phyloP scores from a whole-genome alignment of 2,888 invertebrate genomes.

The Plagodis pulveraria region DNA sequence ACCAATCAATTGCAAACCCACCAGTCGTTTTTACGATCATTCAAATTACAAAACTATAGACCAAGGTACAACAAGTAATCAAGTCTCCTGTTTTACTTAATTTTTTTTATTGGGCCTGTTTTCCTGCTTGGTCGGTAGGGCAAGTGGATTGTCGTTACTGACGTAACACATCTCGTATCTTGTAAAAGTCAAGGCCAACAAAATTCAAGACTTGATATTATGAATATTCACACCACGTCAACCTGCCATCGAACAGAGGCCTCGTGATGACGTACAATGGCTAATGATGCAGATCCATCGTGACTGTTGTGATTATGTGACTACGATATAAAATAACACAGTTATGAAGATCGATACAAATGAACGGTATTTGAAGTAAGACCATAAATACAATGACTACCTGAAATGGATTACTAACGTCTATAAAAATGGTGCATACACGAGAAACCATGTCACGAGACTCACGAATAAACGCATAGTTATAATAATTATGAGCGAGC shows the following conservation, averaged over 20 bases:
- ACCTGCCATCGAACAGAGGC: conserved; percentile 16
- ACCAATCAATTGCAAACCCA: too few species aligned
- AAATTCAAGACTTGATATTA: conserved; percentile 1
- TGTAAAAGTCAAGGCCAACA: conserved; percentile 22
- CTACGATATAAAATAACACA: conserved; percentile 6
- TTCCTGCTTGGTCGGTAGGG: neutral
- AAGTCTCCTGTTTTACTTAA: too few species aligned
- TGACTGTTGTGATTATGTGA: conserved; percentile 20
- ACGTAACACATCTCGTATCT: neutral
- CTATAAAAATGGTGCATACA: too few species aligned
- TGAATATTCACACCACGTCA: conserved; percentile 13
- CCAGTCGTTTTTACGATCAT: too few species aligned
- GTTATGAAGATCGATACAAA: neutral
- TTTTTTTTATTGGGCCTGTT: too few species aligned
- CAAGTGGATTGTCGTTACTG: neutral
- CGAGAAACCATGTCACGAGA: too few species aligned
- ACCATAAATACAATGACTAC: too few species aligned
- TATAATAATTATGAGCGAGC: too few species aligned
- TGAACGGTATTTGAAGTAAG: neutral
- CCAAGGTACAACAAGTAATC: too few species aligned
- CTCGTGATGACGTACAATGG: conserved; percentile 43
- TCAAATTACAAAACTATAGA: too few species aligned
- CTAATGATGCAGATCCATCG: conserved; percentile 62
- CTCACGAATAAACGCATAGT: too few species aligned
- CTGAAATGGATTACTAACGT: too few species aligned